Evolutionary conservation across 2,113 vertebrate genomes (phyloP).

Genomic region (Sebastes schlegelii): DNA sequence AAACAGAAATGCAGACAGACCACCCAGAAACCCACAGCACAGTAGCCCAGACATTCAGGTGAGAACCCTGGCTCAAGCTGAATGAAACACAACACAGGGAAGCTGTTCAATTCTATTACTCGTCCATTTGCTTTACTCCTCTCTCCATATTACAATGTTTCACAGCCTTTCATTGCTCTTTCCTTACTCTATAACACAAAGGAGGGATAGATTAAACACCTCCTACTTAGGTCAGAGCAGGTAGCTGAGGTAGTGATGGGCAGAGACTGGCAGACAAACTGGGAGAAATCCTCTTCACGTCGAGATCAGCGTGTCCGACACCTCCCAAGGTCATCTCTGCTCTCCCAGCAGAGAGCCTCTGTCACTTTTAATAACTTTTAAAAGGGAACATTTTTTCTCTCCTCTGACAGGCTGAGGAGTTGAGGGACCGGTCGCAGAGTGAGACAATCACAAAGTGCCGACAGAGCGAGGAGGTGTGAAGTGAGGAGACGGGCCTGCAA

Average conservation of each 20-base stretch:
- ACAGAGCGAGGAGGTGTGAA: slow-evolving; percentile 63
- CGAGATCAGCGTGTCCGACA: slow-evolving; percentile 38
- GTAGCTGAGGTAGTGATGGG: slow-evolving; percentile 39
- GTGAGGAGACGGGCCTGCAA: slow-evolving; percentile 48
- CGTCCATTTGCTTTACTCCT: not conserved
- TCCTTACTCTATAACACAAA: slow-evolving; percentile 19
- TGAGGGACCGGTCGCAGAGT: slow-evolving; percentile 51
- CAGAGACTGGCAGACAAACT: slow-evolving; percentile 29
- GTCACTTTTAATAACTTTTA: slow-evolving; percentile 78
- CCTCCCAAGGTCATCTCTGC: slow-evolving; percentile 70
- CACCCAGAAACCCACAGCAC: not conserved
- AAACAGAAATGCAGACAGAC: not conserved
- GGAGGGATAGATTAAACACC: slow-evolving; percentile 56
- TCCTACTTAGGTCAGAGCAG: slow-evolving; percentile 37
- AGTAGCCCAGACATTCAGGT: not conserved
- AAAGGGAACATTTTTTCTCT: slow-evolving; percentile 56
- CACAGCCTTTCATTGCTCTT: slow-evolving; percentile 3
- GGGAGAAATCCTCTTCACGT: slow-evolving; percentile 40
- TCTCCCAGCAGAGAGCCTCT: slow-evolving; percentile 65
- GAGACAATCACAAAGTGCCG: slow-evolving; percentile 68
- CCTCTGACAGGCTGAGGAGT: slow-evolving; percentile 58
- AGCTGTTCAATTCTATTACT: not conserved
- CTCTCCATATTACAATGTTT: not conserved
- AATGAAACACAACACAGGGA: not conserved
- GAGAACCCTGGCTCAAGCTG: not conserved